phyloP scores from a whole-genome alignment of 2,113 vertebrate genomes.

The Leptodactylus fuscus region DNA sequence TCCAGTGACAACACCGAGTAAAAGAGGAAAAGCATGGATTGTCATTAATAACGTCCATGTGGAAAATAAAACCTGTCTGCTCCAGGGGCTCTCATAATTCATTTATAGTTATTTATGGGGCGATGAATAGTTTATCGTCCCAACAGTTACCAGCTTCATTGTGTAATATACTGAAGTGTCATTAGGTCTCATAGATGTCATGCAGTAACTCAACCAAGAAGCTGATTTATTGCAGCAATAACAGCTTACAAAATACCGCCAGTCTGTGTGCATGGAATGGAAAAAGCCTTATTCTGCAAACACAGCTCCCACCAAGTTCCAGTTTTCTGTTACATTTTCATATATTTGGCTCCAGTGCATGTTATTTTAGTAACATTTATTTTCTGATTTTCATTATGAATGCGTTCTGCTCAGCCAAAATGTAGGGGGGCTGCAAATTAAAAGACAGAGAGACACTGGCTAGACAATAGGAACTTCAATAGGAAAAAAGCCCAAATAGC shows the following conservation, averaged over 20 bases:
- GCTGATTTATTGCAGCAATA: slow-evolving; percentile 24
- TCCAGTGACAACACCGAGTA: slow-evolving; percentile 26
- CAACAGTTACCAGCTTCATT: slow-evolving; percentile 34
- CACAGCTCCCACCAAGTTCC: not conserved
- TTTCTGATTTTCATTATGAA: not conserved
- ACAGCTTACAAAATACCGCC: not conserved
- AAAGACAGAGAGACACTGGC: not conserved
- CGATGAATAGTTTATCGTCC: not conserved
- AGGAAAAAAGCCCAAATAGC: not conserved
- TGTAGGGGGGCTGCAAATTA: not conserved
- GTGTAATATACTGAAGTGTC: slow-evolving; percentile 35
- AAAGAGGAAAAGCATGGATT: not conserved
- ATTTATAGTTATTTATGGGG: not conserved
- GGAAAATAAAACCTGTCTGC: slow-evolving; percentile 25
- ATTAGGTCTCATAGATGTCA: slow-evolving; percentile 20
- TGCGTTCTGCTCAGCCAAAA: not conserved
- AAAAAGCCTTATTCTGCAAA: not conserved
- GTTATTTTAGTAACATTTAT: not conserved
- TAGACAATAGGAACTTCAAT: not conserved
- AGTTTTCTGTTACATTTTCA: not conserved
- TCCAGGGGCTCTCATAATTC: not conserved
- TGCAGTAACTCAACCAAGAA: slow-evolving; percentile 6
- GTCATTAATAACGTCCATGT: slow-evolving; percentile 7
- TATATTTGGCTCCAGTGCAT: not conserved
- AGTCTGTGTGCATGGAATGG: slow-evolving; percentile 24